phyloP scores from a whole-genome alignment of 2,113 vertebrate species.

The Acanthochromis polyacanthus region DNA sequence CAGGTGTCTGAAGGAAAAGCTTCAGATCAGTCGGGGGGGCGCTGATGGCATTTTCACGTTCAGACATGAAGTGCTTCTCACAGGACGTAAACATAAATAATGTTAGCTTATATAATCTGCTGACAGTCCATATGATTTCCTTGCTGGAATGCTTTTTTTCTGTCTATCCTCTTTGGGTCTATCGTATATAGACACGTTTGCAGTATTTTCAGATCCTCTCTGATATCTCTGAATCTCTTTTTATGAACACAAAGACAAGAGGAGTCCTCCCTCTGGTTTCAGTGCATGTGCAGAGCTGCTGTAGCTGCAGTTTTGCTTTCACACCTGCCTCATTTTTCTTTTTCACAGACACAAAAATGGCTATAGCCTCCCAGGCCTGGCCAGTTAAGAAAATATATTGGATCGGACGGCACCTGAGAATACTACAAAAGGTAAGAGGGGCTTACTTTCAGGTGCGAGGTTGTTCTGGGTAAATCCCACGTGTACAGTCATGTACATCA shows the following conservation, averaged over 20 bases:
- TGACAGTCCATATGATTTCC: not conserved
- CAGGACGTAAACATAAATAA: conserved; percentile 5
- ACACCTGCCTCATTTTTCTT: conserved; percentile 33
- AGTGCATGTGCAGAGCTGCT: conserved; percentile 17
- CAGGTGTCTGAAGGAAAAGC: too few relatives aligned
- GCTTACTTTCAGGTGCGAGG: not conserved
- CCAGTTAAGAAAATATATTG: conserved; percentile 67
- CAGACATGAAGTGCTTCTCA: conserved; percentile 2
- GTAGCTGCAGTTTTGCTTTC: not conserved
- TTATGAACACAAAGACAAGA: not conserved
- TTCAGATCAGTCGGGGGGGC: too few relatives aligned
- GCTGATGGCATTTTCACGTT: not conserved
- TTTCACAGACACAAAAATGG: conserved; percentile 77
- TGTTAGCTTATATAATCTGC: not conserved
- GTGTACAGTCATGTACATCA: too few relatives aligned
- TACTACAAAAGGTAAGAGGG: conserved; percentile 56
- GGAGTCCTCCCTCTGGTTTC: not conserved
- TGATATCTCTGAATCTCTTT: not conserved
- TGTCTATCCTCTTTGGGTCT: not conserved
- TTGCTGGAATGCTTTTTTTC: not conserved
- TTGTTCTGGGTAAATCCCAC: not conserved
- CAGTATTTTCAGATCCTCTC: conserved; percentile 10
- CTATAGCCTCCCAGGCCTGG: conserved; percentile 69
- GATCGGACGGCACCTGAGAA: conserved; percentile 51
- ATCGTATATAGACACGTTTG: not conserved